Evolutionary conservation across 1,140 invertebrate genomes (phyloP).

Genomic region (Vollenhovia emeryi): DNA sequence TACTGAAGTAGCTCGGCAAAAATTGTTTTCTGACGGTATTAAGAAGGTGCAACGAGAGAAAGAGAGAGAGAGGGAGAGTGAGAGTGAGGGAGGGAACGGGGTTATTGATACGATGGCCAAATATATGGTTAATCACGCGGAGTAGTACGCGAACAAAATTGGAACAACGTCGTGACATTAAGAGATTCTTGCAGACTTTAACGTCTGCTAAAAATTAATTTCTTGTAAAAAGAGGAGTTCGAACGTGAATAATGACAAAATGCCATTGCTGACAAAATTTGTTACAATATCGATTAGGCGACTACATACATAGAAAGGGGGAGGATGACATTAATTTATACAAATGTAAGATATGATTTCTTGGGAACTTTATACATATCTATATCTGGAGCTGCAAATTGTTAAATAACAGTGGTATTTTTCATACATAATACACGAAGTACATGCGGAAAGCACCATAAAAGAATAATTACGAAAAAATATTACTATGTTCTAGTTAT

Average conservation of each 20-base stretch:
- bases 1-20: slow-evolving; percentile 1
- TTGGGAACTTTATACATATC: background rate
- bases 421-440: background rate
- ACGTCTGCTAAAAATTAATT: background rate
- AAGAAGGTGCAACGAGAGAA: background rate
- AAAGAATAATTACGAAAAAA: slow-evolving; percentile 38
- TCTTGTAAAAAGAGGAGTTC: background rate
- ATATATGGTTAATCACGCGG: background rate
- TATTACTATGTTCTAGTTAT: slow-evolving; percentile 42
- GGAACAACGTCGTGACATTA: background rate
- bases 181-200: background rate
- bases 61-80: background rate
- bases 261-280: background rate
- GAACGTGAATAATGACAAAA: background rate
- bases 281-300: background rate
- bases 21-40: slow-evolving; percentile 53
- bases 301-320: background rate
- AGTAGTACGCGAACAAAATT: background rate
- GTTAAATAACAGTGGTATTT: background rate
- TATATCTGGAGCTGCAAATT: no score
- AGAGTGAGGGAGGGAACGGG: background rate
- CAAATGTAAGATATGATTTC: background rate
- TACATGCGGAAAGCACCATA: background rate
- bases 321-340: background rate
- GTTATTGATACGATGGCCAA: slow-evolving; percentile 18